Conservation (phyloP, 2,113 vertebrate genomes). For the Ahaetulla prasina region DNA sequence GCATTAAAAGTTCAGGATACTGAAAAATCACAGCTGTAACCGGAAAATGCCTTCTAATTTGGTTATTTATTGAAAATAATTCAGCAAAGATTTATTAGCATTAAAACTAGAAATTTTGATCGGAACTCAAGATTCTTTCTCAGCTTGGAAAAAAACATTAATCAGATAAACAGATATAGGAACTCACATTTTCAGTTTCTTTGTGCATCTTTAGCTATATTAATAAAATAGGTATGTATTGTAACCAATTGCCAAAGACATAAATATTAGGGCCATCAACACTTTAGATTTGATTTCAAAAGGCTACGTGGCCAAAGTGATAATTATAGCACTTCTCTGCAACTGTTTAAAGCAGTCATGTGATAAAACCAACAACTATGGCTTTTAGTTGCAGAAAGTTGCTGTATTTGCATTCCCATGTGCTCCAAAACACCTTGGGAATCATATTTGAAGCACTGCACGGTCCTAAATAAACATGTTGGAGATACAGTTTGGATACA, state of each 20-base stretch:
- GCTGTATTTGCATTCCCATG: neutral
- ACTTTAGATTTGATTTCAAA: neutral
- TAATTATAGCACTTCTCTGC: neutral
- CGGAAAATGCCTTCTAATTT: neutral
- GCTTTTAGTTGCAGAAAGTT: neutral
- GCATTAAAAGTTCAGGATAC: neutral
- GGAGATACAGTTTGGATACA: neutral
- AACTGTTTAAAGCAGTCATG: neutral
- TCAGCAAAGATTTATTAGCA: neutral
- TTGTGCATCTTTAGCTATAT: neutral
- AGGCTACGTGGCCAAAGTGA: neutral
- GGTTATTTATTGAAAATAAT: neutral
- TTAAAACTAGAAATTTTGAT: neutral
- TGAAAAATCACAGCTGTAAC: rapidly evolving
- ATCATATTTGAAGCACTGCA: neutral
- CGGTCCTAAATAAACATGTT: neutral
- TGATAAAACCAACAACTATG: neutral
- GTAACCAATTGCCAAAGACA: neutral
- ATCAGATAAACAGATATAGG: neutral
- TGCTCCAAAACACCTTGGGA: neutral
- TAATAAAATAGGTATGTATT: neutral
- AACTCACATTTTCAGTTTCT: neutral
- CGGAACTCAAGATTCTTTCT: neutral
- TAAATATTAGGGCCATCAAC: neutral
- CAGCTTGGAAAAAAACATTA: neutral